Evolutionary conservation across 2,888 invertebrate genomes (phyloP).

Genomic region (Acronicta leporina): DNA sequence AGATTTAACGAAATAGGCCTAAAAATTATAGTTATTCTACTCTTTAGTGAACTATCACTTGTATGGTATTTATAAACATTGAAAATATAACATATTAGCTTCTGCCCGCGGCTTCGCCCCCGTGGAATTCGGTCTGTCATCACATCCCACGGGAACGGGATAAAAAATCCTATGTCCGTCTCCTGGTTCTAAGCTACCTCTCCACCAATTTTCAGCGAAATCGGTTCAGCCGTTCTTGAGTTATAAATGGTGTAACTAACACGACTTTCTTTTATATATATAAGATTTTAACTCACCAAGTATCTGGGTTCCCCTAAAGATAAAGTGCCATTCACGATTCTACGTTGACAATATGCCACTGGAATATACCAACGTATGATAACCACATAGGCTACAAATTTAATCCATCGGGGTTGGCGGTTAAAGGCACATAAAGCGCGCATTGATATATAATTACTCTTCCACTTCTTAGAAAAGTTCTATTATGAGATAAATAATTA

Average conservation of each 20-base stretch:
- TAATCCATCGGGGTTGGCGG: neutral
- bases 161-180: too few relatives aligned
- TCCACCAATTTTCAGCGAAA: too few relatives aligned
- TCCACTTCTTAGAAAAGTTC: neutral
- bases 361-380: neutral
- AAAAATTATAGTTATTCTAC: neutral
- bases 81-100: neutral
- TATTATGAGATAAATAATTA: too few relatives aligned
- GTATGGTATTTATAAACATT: neutral
- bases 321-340: conserved; percentile 19
- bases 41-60: too few relatives aligned
- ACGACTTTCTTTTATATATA: too few relatives aligned
- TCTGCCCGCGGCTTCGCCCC: too few relatives aligned
- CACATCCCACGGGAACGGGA: too few relatives aligned
- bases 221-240: too few relatives aligned
- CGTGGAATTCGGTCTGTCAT: too few relatives aligned
- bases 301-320: conserved; percentile 12
- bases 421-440: neutral
- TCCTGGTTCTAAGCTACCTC: too few relatives aligned
- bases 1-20: conserved; percentile 19
- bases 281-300: conserved; percentile 17
- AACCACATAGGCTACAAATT: neutral
- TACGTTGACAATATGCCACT: conserved; percentile 17
- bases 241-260: too few relatives aligned
- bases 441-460: neutral